Percentiles rank a stretch among this genome's conserved stretches.
Conservation (phyloP, 2,113 vertebrate species). For the Nicator chloris region DNA sequence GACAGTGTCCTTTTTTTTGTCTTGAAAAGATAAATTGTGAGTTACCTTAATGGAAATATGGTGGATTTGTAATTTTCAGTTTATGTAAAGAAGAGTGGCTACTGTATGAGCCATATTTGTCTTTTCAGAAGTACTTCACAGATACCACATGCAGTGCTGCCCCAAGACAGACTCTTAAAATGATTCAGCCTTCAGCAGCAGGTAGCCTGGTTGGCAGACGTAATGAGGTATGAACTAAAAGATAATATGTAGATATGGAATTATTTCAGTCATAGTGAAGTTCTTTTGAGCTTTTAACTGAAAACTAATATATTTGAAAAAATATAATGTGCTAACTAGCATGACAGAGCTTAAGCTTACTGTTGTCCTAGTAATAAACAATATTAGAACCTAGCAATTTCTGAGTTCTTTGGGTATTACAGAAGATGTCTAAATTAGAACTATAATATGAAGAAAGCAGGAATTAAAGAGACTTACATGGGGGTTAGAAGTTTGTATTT, state of each 20-base stretch:
- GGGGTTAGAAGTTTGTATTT: not conserved
- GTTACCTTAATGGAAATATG: not conserved
- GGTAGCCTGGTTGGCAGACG: constrained; percentile 78
- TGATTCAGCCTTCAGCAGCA: constrained; percentile 82
- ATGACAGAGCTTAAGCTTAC: not conserved
- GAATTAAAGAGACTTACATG: not conserved
- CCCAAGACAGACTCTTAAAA: constrained; percentile 81
- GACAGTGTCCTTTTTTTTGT: not conserved
- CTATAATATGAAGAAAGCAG: not conserved
- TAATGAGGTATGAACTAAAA: constrained; percentile 73
- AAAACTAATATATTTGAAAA: not conserved
- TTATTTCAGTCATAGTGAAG: not conserved
- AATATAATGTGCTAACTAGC: fast-evolving
- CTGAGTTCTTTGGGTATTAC: not conserved
- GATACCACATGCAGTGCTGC: constrained; percentile 38
- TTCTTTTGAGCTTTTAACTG: not conserved
- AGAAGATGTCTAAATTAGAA: not conserved
- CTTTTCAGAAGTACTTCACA: constrained; percentile 73
- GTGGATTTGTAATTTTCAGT: not conserved
- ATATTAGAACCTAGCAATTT: not conserved
- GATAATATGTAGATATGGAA: not conserved
- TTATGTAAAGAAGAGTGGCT: not conserved
- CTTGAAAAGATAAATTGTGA: not conserved
- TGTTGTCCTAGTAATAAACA: not conserved
- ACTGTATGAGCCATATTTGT: not conserved